A percentile compares a stretch with the other conserved stretches of the same genome.
phyloP scores from a whole-genome alignment of 92 coral and sea anemone genomes.

The Phenganax stokvisi region DNA sequence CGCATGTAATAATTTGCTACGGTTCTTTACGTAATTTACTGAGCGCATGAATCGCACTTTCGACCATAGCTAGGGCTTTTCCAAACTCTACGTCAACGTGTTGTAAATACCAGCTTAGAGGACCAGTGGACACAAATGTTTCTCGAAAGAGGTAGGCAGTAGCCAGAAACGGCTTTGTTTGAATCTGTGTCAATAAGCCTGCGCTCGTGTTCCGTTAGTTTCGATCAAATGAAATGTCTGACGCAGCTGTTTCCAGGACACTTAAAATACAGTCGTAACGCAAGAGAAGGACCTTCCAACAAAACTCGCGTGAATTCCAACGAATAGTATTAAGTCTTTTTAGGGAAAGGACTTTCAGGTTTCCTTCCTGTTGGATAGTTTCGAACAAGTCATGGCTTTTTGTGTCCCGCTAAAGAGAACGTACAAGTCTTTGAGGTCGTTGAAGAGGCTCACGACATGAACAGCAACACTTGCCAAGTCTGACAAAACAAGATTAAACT shows the following conservation, averaged over 20 bases:
- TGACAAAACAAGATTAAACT: background rate
- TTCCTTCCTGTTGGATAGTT: background rate
- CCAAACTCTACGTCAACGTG: conserved; percentile 30
- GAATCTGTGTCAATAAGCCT: conserved; percentile 3
- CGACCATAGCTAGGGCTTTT: conserved; percentile 29
- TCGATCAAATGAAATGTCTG: background rate
- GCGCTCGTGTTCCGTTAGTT: conserved; percentile 8
- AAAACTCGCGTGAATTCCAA: conserved; percentile 20
- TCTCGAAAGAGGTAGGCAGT: conserved; percentile 24
- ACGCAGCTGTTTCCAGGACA: conserved; percentile 16
- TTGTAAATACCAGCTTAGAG: conserved; percentile 26
- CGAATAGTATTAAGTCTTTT: conserved; percentile 19
- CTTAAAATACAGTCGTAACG: conserved; percentile 19
- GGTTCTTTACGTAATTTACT: conserved; percentile 15
- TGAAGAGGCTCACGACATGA: conserved; percentile 15
- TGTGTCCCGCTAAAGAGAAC: conserved; percentile 31
- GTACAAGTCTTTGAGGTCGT: conserved; percentile 27
- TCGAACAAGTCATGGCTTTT: conserved; percentile 30
- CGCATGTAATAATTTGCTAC: conserved; percentile 3
- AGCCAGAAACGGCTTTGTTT: conserved; percentile 20
- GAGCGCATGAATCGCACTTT: conserved; percentile 17
- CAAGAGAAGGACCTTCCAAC: conserved; percentile 29
- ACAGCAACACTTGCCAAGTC: conserved; percentile 7
- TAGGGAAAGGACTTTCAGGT: conserved; percentile 31
- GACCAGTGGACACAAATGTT: conserved; percentile 28